phyloP scores from a whole-genome alignment of 2,797 vertebrate genomes.

The Dromococcyx pavoninus region DNA sequence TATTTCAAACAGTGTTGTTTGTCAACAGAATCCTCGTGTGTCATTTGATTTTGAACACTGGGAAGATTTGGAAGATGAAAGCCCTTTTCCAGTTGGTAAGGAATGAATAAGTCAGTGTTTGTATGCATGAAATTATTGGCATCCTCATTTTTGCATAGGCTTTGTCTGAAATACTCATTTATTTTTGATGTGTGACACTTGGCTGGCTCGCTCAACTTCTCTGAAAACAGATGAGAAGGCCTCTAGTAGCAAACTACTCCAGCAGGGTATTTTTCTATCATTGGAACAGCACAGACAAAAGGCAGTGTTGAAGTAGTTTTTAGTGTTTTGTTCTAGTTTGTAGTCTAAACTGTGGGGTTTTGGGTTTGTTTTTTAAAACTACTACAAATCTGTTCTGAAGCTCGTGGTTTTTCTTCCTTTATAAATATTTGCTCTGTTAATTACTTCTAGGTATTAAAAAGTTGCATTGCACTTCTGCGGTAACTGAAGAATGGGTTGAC shows the following conservation, averaged over 20 bases:
- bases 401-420: neutral
- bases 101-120: neutral
- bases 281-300: neutral
- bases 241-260: neutral
- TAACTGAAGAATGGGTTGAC: neutral
- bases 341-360: neutral
- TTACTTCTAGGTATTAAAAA: slow-evolving; percentile 3
- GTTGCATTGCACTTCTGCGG: neutral
- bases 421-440: neutral
- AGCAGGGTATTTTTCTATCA: neutral
- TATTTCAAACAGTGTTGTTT: neutral
- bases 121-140: neutral
- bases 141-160: neutral
- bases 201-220: neutral
- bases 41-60: slow-evolving; percentile 78
- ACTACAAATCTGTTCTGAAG: neutral
- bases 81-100: slow-evolving; percentile 69
- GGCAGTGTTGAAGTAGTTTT: neutral
- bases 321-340: neutral
- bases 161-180: neutral
- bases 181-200: neutral
- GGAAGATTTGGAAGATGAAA: slow-evolving; percentile 71
- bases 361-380: neutral
- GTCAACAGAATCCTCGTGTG: slow-evolving; percentile 73
- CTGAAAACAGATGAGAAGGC: neutral